Evolutionary conservation across 2,888 invertebrate genomes (phyloP).

Genomic region (Apamea monoglypha): DNA sequence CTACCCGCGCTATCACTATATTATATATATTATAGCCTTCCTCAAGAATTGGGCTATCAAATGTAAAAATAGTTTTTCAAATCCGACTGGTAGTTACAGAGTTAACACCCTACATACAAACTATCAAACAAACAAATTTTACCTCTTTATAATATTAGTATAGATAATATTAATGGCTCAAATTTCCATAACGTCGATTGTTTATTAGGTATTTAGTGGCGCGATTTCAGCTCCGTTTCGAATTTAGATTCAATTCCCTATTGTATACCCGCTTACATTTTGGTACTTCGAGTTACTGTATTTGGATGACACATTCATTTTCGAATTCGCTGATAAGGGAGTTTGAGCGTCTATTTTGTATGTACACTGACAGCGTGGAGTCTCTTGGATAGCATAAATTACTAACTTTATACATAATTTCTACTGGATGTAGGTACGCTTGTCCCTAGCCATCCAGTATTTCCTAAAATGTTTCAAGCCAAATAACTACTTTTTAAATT

Average conservation of each 20-base stretch:
- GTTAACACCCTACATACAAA: background rate
- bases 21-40: background rate
- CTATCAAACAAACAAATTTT: background rate
- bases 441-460: slow-evolving; percentile 28
- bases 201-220: slow-evolving; percentile 65
- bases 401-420: slow-evolving; percentile 58
- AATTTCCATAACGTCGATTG: slow-evolving; percentile 64
- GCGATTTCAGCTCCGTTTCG: slow-evolving; percentile 50
- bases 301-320: slow-evolving; percentile 50
- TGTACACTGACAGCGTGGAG: slow-evolving; percentile 9
- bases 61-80: background rate
- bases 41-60: background rate
- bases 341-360: slow-evolving; percentile 37
- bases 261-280: slow-evolving; percentile 51
- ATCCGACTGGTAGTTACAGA: background rate
- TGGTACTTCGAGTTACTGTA: slow-evolving; percentile 40
- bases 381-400: slow-evolving; percentile 52
- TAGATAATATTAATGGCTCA: slow-evolving; percentile 62
- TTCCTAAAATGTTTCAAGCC: slow-evolving; percentile 26
- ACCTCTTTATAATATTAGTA: background rate
- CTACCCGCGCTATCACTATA: background rate
- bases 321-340: slow-evolving; percentile 51
- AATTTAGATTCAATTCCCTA: slow-evolving; percentile 50
- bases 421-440: slow-evolving; percentile 10
- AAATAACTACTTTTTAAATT: slow-evolving; percentile 29